phyloP scores from a whole-genome alignment of 2,113 vertebrate genomes.

The Megaceryle maxima region DNA sequence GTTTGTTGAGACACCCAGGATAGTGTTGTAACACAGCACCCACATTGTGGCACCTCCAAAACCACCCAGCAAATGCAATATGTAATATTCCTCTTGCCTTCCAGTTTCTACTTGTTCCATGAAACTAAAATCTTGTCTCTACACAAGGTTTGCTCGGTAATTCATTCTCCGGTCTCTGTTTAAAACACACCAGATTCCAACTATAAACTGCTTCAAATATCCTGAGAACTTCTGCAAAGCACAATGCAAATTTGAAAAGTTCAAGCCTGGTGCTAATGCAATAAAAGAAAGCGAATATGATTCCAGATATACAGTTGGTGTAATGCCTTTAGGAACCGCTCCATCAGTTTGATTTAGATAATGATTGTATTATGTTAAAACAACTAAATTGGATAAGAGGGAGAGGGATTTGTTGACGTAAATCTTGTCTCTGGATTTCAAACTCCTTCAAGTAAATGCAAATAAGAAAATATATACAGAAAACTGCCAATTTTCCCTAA shows the following conservation, averaged over 20 bases:
- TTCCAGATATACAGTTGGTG: slow-evolving; percentile 58
- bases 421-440: slow-evolving; percentile 43
- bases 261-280: slow-evolving; percentile 64
- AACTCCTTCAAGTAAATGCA: slow-evolving; percentile 34
- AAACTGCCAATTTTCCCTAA: slow-evolving; percentile 2
- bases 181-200: not conserved
- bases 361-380: slow-evolving; percentile 66
- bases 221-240: slow-evolving; percentile 39
- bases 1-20: not conserved
- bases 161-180: not conserved
- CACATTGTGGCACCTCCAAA: not conserved
- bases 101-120: not conserved
- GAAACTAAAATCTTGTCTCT: not conserved
- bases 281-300: slow-evolving; percentile 61
- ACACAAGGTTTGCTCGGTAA: not conserved
- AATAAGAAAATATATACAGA: slow-evolving; percentile 35
- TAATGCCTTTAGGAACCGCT: slow-evolving; percentile 62
- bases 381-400: slow-evolving; percentile 53
- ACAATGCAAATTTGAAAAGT: slow-evolving; percentile 57
- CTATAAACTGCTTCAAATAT: slow-evolving; percentile 22
- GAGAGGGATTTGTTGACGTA: slow-evolving; percentile 50
- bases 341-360: slow-evolving; percentile 67
- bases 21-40: not conserved
- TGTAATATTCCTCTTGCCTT: not conserved
- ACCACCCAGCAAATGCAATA: not conserved